Evolutionary conservation across 2,888 invertebrate species (phyloP), one percentile per base, ranked within the genome.

Genomic region (Oligia fasciuncula): DNA sequence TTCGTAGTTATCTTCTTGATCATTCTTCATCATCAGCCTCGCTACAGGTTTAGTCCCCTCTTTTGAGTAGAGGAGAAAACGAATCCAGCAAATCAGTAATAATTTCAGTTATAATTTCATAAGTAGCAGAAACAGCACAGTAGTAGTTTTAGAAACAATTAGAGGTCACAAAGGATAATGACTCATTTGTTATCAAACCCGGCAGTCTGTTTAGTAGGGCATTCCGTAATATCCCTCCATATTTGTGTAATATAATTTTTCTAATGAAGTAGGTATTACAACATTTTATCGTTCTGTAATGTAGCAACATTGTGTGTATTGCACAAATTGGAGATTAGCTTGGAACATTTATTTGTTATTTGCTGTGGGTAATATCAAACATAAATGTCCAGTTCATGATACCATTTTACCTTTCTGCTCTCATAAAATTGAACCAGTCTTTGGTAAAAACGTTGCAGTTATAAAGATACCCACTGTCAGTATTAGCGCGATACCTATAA

Each of bases 251-350:
- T 57, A 68, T 49, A 0, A 49, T 65, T 65, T 76, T 57, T 73
- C 23, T 63, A 74, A 57, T 68, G 17, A 51, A n/a, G 14, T 29
- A 29, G 29, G 29, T 72, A 17, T 81, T 74, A 76, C 63, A 43
- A 57, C 14, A 82, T 8, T 51, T 63, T 43, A 83, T 83, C 80
- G 35, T 46, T n/a, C 4, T 14, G 1, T 8, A 57, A 35, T 62
- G 60, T 72, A 67, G 49, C 66, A 81, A 89, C 93, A 73, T 35
- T 11, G 17, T 54, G 17, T 46, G 13, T 62, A 23, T 80, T 82
- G 49, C 62, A 82, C 4, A 40, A 49, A 40, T 23, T 29, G 19
- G 2, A 54, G 13, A 81, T 80, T 76, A 40, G 54, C 75, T 46
- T 60, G n/a, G 14, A 46, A 67, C n/a, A 67, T 67, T 35, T 51